Percentiles rank a stretch among this genome's conserved stretches.
These are phyloP conservation scores for Aphis gossypii DNA, from an alignment of 1,140 invertebrate species.

Conservation along the genomic window DNA sequence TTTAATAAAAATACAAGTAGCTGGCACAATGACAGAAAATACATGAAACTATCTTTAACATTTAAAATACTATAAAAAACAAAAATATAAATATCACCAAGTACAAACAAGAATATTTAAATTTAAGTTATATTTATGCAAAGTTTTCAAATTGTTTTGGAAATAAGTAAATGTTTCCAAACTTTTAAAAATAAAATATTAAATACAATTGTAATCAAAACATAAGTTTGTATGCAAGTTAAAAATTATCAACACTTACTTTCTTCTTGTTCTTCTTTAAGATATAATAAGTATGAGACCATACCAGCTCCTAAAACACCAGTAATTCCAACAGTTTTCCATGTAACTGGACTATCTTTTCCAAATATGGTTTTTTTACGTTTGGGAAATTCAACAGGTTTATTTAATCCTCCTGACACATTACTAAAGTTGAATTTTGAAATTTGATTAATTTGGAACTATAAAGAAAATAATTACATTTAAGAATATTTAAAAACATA, in stretches of 20 bases:
- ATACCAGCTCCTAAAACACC: slow-evolving; percentile 71
- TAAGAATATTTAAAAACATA: background rate
- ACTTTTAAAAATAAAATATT: background rate
- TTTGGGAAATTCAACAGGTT: slow-evolving; percentile 42
- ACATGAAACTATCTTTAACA: background rate
- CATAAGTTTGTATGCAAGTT: background rate
- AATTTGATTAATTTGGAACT: slow-evolving; percentile 23
- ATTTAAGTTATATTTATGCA: background rate
- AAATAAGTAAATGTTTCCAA: background rate
- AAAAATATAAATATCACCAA: no score
- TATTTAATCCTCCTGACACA: background rate
- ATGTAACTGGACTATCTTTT: slow-evolving; percentile 73
- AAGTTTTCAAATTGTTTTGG: background rate
- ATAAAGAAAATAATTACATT: background rate
- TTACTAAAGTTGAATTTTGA: slow-evolving; percentile 26
- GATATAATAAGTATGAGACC: slow-evolving; percentile 77
- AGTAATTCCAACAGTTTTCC: slow-evolving; percentile 76
- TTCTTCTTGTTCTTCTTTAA: slow-evolving; percentile 79
- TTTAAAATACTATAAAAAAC: background rate
- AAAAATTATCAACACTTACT: slow-evolving; percentile 62
- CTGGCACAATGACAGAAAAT: background rate
- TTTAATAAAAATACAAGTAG: background rate
- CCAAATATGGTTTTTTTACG: slow-evolving; percentile 19
- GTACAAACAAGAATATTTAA: no score
- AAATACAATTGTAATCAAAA: background rate